These are phyloP conservation scores for Volucella inanis DNA, from an alignment of 2,888 invertebrate species.

Conservation along the genomic window DNA sequence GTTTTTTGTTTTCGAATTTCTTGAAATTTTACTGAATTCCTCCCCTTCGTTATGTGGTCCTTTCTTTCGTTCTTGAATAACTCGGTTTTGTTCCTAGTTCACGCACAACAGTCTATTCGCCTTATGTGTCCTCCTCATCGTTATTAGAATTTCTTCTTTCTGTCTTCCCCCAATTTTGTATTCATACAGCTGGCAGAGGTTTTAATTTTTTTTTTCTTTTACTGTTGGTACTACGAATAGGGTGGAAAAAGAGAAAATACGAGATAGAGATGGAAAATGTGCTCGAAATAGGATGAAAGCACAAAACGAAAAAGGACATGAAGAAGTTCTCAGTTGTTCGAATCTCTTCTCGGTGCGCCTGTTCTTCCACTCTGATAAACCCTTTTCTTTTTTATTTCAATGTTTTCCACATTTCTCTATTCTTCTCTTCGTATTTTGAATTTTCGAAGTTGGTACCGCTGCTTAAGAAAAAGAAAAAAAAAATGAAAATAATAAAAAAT, in stretches of 20 bases:
- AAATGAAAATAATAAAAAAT: neutral
- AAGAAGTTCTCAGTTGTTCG: neutral
- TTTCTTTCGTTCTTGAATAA: constrained; percentile 52
- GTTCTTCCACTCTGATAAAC: constrained; percentile 17
- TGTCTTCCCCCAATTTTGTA: constrained; percentile 11
- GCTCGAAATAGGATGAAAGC: constrained; percentile 32
- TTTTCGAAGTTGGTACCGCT: constrained; percentile 61
- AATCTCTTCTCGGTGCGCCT: constrained; percentile 39
- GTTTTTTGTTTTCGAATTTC: constrained; percentile 27
- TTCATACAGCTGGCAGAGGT: constrained; percentile 53
- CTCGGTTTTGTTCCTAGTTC: constrained; percentile 30
- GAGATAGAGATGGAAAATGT: constrained; percentile 18
- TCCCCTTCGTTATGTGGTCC: constrained; percentile 7
- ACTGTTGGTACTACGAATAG: constrained; percentile 32
- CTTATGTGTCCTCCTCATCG: neutral
- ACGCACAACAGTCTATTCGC: constrained; percentile 40
- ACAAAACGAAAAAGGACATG: constrained; percentile 28
- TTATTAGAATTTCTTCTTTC: neutral
- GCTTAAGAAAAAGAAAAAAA: constrained; percentile 2
- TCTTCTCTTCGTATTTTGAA: constrained; percentile 9
- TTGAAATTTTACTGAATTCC: constrained; percentile 23
- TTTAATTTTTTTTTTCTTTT: neutral
- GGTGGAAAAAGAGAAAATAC: constrained; percentile 23
- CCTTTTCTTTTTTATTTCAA: neutral
- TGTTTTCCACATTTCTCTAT: constrained; percentile 3